Conservation (phyloP, 2,888 invertebrate genomes). For the Lasioglossum figueresi region DNA sequence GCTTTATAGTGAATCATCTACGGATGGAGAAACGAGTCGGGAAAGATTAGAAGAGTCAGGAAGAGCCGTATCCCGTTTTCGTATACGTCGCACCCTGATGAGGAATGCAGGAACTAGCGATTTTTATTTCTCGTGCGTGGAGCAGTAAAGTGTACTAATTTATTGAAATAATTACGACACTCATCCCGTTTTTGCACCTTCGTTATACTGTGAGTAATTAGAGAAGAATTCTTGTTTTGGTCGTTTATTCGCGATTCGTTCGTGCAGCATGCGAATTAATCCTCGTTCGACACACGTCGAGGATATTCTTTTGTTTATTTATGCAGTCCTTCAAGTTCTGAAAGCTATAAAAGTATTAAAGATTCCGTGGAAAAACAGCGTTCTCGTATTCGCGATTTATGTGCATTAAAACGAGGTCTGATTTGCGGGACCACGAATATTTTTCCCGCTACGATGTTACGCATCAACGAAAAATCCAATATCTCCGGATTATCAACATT, state of each 20-base stretch:
- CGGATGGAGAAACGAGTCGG: conserved; percentile 45
- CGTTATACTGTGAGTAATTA: conserved; percentile 77
- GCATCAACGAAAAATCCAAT: conserved; percentile 63
- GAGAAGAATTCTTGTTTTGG: conserved; percentile 29
- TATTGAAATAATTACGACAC: conserved; percentile 80
- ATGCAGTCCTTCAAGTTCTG: conserved; percentile 68
- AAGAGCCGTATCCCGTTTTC: conserved; percentile 57
- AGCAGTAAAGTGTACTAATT: conserved; percentile 81
- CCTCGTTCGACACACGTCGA: conserved; percentile 17
- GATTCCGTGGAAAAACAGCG: conserved; percentile 22
- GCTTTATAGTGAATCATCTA: conserved; percentile 46
- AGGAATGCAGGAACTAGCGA: conserved; percentile 79
- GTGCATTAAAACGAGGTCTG: neutral
- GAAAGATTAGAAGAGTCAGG: conserved; percentile 56
- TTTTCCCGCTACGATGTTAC: conserved; percentile 49
- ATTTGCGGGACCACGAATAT: conserved; percentile 20
- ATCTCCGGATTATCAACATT: conserved; percentile 79
- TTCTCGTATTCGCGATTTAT: conserved; percentile 6
- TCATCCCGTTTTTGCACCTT: conserved; percentile 70
- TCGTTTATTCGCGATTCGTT: conserved; percentile 32
- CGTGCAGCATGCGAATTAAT: conserved; percentile 46
- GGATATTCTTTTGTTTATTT: conserved; percentile 79
- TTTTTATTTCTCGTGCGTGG: conserved; percentile 81
- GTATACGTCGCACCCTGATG: conserved; percentile 70
- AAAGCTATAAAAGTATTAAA: conserved; percentile 68